Evolutionary conservation across 2,888 invertebrate genomes (phyloP), one percentile per base, ranked within the genome.

Genomic region (Autographa gamma): DNA sequence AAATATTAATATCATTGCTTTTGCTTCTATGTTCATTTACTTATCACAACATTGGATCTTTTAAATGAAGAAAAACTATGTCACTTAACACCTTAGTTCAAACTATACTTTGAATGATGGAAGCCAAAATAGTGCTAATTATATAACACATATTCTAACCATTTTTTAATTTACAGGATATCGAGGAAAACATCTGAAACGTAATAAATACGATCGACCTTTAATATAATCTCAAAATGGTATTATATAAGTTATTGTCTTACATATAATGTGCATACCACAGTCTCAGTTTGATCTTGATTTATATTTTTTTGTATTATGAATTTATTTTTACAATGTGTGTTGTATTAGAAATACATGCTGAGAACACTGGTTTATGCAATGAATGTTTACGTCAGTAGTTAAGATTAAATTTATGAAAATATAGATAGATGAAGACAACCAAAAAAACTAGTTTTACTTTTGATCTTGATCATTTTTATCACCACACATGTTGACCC

Each of bases 101-200:
- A 8, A 8, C 8, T 34, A 3, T 7, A 34, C 34, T 7, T 34
- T 34, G 34, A 2, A 5, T 34, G 7, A 34, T 11, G 8, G 38
- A 11, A 11, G 0, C 41, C n/a, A 41, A 43, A 18, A 38, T 54
- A 38, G 14, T 14, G 38, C 32, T 41, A 13, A 43, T 9, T 31
- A 18, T 14, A 65, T 41, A 31, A 25, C 5, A 19, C 41, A 19
- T 62, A n/a, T n/a, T 18, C 19, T 58, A 5, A 58, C 58, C 11
- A 34, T 52, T 71, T 70, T 69, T 68, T 58, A 78, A 80, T 83
- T 90, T 87, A 54, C 90, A 93, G 93, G 93, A 93, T 71, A 71
- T 89, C 70, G 93, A 93, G 76, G 93, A 93, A 79, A 93, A 89
- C 82, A 91, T 86, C 76, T 92, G 82, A 90, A 77, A 71, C 68